Evolutionary conservation across 2,113 vertebrate genomes (phyloP).

Genomic region (Myrmecophaga tridactyla): DNA sequence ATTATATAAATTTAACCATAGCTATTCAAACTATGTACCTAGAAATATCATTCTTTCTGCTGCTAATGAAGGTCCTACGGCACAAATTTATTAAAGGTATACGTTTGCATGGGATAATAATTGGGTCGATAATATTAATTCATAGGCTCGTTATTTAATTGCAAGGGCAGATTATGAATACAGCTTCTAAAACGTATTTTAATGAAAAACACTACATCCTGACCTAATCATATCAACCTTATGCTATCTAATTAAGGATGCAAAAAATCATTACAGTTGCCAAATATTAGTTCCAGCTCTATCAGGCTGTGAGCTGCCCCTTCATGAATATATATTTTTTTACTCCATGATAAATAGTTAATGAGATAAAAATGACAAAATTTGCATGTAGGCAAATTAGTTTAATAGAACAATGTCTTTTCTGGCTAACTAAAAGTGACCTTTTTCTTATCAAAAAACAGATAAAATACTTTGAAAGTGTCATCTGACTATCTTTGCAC

Average conservation of each 20-base stretch:
- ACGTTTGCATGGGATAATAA: constrained; percentile 96
- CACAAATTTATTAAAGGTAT: constrained; percentile 97
- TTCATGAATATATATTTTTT: constrained; percentile 94
- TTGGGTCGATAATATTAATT: constrained; percentile 97
- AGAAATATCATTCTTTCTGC: constrained; percentile 83
- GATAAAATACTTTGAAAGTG: constrained; percentile 90
- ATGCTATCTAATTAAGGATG: constrained; percentile 99
- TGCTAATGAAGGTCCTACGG: constrained; percentile 95
- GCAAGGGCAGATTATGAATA: constrained; percentile 98
- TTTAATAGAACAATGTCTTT: constrained; percentile 94
- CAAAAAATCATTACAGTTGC: constrained; percentile 99
- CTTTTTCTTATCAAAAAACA: constrained; percentile 89
- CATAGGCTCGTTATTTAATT: constrained; percentile 99
- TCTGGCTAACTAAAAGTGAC: constrained; percentile 94
- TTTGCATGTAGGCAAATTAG: constrained; percentile 98
- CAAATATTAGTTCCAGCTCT: constrained; percentile 99
- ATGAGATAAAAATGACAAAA: constrained; percentile 98
- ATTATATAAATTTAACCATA: constrained; percentile 73
- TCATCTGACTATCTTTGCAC: constrained; percentile 85
- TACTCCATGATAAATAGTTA: constrained; percentile 96
- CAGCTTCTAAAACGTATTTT: constrained; percentile 99
- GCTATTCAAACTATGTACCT: constrained; percentile 80
- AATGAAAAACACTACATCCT: constrained; percentile 99
- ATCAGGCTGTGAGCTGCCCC: constrained; percentile 92
- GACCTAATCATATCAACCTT: constrained; percentile 99